A percentile compares a stretch with the other conserved stretches of the same genome.
These are phyloP conservation scores for Sylvilagus floridanus DNA, from an alignment of 2,797 vertebrate genomes.

Conservation along the genomic window DNA sequence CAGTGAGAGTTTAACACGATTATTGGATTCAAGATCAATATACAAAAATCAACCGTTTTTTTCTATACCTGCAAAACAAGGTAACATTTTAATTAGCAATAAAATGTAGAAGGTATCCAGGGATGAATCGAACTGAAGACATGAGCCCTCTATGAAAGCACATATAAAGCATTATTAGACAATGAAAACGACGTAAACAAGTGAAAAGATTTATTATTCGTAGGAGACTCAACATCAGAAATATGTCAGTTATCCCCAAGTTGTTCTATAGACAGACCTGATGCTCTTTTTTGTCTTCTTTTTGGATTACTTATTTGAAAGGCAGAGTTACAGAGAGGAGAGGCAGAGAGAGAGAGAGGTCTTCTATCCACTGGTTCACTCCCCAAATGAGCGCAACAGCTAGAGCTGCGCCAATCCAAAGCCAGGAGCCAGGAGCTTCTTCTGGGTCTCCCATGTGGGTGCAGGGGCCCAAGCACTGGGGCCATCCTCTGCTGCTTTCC, in stretches of 20 bases:
- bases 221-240: neutral
- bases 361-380: no score
- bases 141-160: neutral
- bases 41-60: constrained; percentile 20
- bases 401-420: no score
- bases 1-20: neutral
- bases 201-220: neutral
- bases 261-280: neutral
- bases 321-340: no score
- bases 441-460: no score
- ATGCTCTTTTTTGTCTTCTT: no score
- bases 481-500: no score
- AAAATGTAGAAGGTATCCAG: neutral
- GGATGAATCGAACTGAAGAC: neutral
- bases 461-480: no score
- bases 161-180: neutral
- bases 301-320: no score
- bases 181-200: neutral
- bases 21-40: neutral
- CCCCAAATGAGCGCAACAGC: no score
- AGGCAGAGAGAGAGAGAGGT: no score
- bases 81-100: constrained; percentile 9
- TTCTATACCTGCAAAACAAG: neutral
- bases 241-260: neutral
- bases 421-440: no score